Percentiles rank a stretch among this genome's conserved stretches.
phyloP scores from a whole-genome alignment of 2,797 vertebrate genomes.

The Lepilemur septentrionalis region DNA sequence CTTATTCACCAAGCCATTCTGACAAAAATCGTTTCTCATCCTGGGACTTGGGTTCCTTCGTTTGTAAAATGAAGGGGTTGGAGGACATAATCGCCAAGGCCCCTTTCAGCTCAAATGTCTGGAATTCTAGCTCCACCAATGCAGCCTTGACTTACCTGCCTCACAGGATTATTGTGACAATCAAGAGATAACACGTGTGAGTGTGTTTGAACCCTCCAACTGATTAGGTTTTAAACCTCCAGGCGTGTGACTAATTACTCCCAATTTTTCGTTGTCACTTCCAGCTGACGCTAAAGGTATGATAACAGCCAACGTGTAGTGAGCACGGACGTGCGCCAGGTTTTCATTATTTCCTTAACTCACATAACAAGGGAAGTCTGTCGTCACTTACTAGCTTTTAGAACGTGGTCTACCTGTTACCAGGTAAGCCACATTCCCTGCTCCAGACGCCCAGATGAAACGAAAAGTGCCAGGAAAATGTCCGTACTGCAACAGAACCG shows the following conservation, averaged over 20 bases:
- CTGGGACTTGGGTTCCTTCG: neutral
- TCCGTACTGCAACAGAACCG: neutral
- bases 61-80: neutral
- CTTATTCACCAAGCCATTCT: neutral
- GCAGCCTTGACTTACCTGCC: neutral
- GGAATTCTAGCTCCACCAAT: neutral
- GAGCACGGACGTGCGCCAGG: neutral
- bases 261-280: neutral
- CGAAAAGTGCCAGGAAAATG: neutral
- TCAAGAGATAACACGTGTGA: neutral
- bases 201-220: neutral
- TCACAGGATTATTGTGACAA: neutral
- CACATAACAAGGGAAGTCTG: neutral
- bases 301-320: neutral
- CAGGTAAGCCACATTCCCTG: neutral
- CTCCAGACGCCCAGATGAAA: neutral
- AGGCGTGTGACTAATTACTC: neutral
- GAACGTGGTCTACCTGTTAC: no score
- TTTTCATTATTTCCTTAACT: neutral
- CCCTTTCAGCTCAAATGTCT: neutral
- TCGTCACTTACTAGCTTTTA: neutral
- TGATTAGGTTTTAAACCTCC: neutral
- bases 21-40: neutral
- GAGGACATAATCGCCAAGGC: neutral
- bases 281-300: neutral